A percentile compares a stretch with the other conserved stretches of the same genome.
Conservation (phyloP, 2,797 vertebrate genomes). For the Alfaro cultratus region DNA sequence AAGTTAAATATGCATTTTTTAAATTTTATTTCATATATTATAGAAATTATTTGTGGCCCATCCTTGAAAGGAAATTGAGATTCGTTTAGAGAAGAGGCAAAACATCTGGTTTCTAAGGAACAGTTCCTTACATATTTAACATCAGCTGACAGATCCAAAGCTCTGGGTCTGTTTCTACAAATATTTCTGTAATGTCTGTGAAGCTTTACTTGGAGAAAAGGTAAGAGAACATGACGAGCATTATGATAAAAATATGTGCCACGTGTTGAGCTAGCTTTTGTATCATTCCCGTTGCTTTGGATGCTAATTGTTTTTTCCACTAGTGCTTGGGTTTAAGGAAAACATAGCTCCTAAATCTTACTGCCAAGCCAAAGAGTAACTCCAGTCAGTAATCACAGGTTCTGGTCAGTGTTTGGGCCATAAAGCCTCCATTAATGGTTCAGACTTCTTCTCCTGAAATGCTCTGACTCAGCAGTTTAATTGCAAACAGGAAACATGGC, state of each 20-base stretch:
- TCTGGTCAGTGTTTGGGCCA: constrained; percentile 26
- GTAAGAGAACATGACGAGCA: not conserved
- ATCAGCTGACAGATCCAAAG: not conserved
- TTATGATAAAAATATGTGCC: not conserved
- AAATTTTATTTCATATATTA: not conserved
- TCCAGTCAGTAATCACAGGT: constrained; percentile 32
- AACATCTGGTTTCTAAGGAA: not conserved
- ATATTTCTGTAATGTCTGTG: not conserved
- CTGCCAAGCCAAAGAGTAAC: constrained; percentile 11
- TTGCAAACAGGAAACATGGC: constrained; percentile 12
- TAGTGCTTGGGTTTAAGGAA: constrained; percentile 6
- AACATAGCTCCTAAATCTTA: constrained; percentile 14
- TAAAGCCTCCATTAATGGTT: constrained; percentile 27
- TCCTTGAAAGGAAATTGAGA: not conserved
- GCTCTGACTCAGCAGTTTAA: constrained; percentile 14
- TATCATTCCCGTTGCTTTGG: constrained; percentile 8
- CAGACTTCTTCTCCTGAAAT: constrained; percentile 15
- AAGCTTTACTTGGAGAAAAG: not conserved
- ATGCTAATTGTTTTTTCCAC: constrained; percentile 21
- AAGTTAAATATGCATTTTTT: not conserved
- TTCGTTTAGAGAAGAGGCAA: not conserved
- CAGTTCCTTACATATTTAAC: not conserved
- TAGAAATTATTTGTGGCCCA: not conserved
- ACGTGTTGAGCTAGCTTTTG: not conserved
- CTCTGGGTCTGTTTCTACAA: not conserved